Evolutionary conservation across 2,797 vertebrate genomes (phyloP).

Genomic region (Glossophaga mutica): DNA sequence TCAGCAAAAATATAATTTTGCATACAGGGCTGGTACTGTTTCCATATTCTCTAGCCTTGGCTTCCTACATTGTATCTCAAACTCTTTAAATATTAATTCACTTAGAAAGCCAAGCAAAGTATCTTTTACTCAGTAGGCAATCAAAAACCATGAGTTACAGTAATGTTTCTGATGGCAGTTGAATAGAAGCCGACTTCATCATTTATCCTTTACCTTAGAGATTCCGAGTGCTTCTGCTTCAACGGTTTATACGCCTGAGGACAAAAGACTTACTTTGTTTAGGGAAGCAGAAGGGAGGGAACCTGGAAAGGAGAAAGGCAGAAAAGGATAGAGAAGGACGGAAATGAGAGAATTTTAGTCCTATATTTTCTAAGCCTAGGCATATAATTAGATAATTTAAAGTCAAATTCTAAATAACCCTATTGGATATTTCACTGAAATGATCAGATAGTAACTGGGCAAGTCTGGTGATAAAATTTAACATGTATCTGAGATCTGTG

Average conservation of each 20-base stretch:
- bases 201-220: constrained; percentile 20
- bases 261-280: not conserved
- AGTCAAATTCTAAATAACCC: not conserved
- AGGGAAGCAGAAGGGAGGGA: not conserved
- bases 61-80: constrained; percentile 23
- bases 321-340: not conserved
- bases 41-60: constrained; percentile 25
- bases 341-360: not conserved
- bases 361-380: not conserved
- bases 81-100: constrained; percentile 65
- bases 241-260: not conserved
- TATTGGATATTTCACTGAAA: not conserved
- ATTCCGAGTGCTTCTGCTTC: not conserved
- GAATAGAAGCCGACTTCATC: not conserved
- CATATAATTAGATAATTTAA: not conserved
- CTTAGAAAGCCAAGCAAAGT: constrained; percentile 47
- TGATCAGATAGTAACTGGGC: not conserved
- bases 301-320: not conserved
- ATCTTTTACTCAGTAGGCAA: constrained; percentile 44
- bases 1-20: constrained; percentile 36
- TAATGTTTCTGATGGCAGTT: constrained; percentile 32
- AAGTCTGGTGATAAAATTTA: not conserved
- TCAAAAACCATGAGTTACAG: constrained; percentile 52
- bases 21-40: not conserved
- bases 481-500: not conserved